These are phyloP conservation scores for Thryonomys swinderianus DNA, from an alignment of 2,113 vertebrate species.

Conservation along the genomic window DNA sequence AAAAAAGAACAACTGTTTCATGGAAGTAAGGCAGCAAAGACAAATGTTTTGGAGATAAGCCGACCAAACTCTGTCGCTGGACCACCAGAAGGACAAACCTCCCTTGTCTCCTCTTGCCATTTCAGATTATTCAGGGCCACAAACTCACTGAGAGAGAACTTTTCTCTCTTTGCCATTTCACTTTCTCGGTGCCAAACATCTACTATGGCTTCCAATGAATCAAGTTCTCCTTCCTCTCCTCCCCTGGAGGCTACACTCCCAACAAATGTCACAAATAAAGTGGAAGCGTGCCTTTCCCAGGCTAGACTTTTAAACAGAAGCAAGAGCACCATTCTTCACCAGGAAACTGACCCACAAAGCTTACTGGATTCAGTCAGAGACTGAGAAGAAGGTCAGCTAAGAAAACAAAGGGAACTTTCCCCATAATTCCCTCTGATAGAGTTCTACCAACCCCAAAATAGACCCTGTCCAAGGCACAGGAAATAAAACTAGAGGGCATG, in stretches of 20 bases:
- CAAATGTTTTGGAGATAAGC: neutral
- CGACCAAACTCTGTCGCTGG: constrained; percentile 14
- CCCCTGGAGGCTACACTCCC: constrained; percentile 49
- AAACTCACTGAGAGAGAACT: neutral
- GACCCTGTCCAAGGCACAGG: constrained; percentile 58
- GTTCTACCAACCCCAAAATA: constrained; percentile 64
- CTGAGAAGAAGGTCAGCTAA: constrained; percentile 65
- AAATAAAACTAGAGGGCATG: constrained; percentile 50
- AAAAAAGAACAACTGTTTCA: constrained; percentile 2
- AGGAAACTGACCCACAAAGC: constrained; percentile 61
- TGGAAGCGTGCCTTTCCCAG: constrained; percentile 66
- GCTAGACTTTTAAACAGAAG: constrained; percentile 68
- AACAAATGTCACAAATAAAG: constrained; percentile 70
- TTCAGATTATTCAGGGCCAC: constrained; percentile 53
- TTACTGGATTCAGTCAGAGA: constrained; percentile 66
- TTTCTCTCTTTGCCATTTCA: constrained; percentile 52
- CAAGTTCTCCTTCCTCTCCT: constrained; percentile 72
- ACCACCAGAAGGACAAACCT: constrained; percentile 60
- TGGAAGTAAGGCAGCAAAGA: constrained; percentile 30
- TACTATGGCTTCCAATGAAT: constrained; percentile 61
- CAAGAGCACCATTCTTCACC: constrained; percentile 58
- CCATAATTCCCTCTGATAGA: constrained; percentile 70
- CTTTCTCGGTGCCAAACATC: constrained; percentile 34
- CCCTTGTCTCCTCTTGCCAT: constrained; percentile 33
- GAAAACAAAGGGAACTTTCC: constrained; percentile 56